phyloP scores from a whole-genome alignment of 2,113 vertebrate species.

The Thryonomys swinderianus region DNA sequence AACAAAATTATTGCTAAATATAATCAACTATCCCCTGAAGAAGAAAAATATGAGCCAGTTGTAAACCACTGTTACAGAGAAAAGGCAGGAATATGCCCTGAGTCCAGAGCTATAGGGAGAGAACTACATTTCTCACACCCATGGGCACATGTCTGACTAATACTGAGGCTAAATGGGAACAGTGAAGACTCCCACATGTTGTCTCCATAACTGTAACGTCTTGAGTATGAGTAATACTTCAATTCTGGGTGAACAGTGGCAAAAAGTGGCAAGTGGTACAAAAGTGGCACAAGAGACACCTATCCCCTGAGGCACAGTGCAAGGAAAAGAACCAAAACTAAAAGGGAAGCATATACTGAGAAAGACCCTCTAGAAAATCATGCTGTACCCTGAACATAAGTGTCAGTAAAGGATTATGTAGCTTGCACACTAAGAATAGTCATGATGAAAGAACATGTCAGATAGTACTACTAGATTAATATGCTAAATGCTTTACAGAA shows the following conservation, averaged over 20 bases:
- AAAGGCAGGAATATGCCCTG: neutral
- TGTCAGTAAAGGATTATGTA: neutral
- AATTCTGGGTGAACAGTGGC: too few relatives aligned
- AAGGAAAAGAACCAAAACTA: neutral
- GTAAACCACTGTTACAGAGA: neutral
- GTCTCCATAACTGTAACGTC: too few relatives aligned
- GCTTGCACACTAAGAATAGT: neutral
- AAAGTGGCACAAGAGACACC: neutral
- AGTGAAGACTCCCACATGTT: neutral
- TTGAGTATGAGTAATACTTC: neutral
- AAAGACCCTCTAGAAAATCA: neutral
- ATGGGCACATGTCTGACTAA: too few relatives aligned
- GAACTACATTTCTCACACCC: neutral
- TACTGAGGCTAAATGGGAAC: neutral
- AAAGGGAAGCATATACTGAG: too few relatives aligned
- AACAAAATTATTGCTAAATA: neutral
- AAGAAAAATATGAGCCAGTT: neutral
- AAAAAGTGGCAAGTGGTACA: neutral
- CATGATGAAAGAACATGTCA: neutral
- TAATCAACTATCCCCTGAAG: too few relatives aligned
- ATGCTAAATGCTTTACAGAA: neutral
- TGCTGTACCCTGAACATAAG: neutral
- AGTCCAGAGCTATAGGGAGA: neutral
- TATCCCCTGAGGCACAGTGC: neutral
- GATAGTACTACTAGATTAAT: neutral